These are phyloP conservation scores for Gobius niger DNA, from an alignment of 2,113 vertebrate species.

Conservation along the genomic window DNA sequence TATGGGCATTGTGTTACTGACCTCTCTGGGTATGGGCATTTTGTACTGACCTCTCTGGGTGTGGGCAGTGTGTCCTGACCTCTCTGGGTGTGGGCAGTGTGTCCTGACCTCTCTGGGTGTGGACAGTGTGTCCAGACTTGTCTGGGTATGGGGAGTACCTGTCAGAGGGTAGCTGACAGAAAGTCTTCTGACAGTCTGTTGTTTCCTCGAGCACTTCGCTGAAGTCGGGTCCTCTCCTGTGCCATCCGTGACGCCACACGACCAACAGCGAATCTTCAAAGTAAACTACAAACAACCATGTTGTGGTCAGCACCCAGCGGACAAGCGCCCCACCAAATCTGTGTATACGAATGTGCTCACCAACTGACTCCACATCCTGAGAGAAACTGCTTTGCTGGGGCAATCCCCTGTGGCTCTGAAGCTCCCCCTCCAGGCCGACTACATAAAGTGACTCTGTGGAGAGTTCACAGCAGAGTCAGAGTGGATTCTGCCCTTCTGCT, in stretches of 20 bases:
- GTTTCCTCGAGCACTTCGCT: slow-evolving; percentile 76
- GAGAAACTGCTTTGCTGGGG: slow-evolving; percentile 72
- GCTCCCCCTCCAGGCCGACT: slow-evolving; percentile 76
- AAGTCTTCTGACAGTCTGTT: slow-evolving; percentile 77
- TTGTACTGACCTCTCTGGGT: too few species aligned
- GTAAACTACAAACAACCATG: slow-evolving; percentile 69
- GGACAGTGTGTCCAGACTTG: too few species aligned
- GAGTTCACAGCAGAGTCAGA: background rate
- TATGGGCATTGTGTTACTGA: too few species aligned
- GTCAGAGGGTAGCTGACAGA: slow-evolving; percentile 80
- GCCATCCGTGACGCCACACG: slow-evolving; percentile 87
- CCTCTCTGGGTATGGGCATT: too few species aligned
- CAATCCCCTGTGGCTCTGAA: slow-evolving; percentile 55
- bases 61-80: too few species aligned
- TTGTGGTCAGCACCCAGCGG: background rate
- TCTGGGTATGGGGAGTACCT: slow-evolving; percentile 62
- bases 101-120: too few species aligned
- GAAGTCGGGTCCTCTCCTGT: slow-evolving; percentile 73
- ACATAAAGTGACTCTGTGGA: slow-evolving; percentile 74
- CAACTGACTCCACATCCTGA: slow-evolving; percentile 78
- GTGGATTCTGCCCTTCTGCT: too few species aligned
- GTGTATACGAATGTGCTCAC: slow-evolving; percentile 61
- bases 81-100: too few species aligned
- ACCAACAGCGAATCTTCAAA: slow-evolving; percentile 79
- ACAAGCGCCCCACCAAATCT: background rate